Base-by-base conservation (phyloP, 1,140 invertebrate genomes). In the Phymastichus coffea region DNA sequence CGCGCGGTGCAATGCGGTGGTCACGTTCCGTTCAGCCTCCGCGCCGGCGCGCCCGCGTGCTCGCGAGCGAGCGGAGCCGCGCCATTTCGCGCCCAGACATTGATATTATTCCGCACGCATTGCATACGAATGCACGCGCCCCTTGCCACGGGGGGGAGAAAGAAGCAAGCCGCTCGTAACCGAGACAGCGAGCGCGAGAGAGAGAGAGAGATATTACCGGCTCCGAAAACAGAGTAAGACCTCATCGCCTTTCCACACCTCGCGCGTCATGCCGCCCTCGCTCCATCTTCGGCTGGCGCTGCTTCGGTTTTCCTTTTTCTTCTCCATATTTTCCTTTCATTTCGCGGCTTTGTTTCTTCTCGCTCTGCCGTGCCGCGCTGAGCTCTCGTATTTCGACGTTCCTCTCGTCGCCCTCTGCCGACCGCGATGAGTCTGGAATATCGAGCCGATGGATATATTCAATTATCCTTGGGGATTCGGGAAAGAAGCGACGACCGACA, bases 101-200 rank as follows among this genome's bases (percentile, higher is more conserved):
- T 66, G 68, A 66, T 70, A 67, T 70, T 70, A 67, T 70, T 70
- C 65, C 61, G 52, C 63, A 63, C 49, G 64, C 68, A 46, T 63
- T 63, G 68, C 68, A 70, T 70, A 70, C 68, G 66, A 70, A 70
- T 70, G 63, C 57, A 55, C 55, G 26, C 33, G 28, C 35, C 35
- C 6, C 9, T 12, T 17, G 20, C 47, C 35, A 22, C 41, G 8
- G 4, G 12, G 23, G n/a, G 41, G n/a, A 20, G 20, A 12, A 26
- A 41, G 44, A 48, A 41, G 33, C 49, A 49, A 38, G 41, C n/a
- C 22, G 3, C 25, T 33, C 19, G 33, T 7, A 19, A 17, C 8
- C n/a, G 20, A 41, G 40, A 41, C 15, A 17, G 15, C 12, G 35
- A 37, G 35, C 14, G 26, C 20, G 2, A 43, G 25, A 28, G 12